phyloP scores from a whole-genome alignment of 2,797 vertebrate genomes.

The Ispidina lecontei region DNA sequence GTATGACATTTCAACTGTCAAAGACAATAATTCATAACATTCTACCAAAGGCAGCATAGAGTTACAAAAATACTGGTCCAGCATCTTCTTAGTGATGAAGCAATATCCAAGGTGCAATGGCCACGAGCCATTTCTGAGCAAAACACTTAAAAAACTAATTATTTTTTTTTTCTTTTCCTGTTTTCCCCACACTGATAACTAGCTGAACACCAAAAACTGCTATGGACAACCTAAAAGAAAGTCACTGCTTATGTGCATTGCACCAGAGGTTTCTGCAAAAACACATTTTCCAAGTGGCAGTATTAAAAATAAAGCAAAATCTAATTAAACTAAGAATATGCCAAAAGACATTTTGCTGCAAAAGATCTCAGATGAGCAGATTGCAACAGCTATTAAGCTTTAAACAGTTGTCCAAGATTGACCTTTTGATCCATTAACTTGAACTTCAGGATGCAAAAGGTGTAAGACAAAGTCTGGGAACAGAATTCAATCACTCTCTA shows the following conservation, averaged over 20 bases:
- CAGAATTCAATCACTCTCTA: neutral
- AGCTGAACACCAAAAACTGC: slow-evolving; percentile 32
- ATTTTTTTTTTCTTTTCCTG: neutral
- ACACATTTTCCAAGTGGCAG: slow-evolving; percentile 31
- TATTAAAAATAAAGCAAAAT: slow-evolving; percentile 38
- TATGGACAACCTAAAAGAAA: slow-evolving; percentile 7
- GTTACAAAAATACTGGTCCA: slow-evolving; percentile 42
- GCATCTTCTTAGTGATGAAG: slow-evolving; percentile 69
- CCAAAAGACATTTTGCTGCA: slow-evolving; percentile 7
- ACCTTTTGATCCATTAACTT: neutral
- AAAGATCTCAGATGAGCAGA: slow-evolving; percentile 11
- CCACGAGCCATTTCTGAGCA: slow-evolving; percentile 23
- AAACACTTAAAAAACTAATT: slow-evolving; percentile 49
- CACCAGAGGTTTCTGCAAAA: slow-evolving; percentile 40
- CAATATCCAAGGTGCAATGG: slow-evolving; percentile 55
- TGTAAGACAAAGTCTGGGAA: neutral
- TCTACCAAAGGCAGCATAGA: slow-evolving; percentile 50
- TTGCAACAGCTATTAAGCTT: slow-evolving; percentile 1
- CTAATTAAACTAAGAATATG: slow-evolving; percentile 8
- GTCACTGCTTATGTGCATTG: neutral
- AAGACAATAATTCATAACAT: slow-evolving; percentile 36
- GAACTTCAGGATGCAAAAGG: neutral
- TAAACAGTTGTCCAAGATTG: neutral
- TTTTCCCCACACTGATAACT: neutral
- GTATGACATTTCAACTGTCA: slow-evolving; percentile 50